A percentile compares a stretch with the other conserved stretches of the same genome.
Conservation (phyloP, 2,113 vertebrate species). For the Prunella himalayana region DNA sequence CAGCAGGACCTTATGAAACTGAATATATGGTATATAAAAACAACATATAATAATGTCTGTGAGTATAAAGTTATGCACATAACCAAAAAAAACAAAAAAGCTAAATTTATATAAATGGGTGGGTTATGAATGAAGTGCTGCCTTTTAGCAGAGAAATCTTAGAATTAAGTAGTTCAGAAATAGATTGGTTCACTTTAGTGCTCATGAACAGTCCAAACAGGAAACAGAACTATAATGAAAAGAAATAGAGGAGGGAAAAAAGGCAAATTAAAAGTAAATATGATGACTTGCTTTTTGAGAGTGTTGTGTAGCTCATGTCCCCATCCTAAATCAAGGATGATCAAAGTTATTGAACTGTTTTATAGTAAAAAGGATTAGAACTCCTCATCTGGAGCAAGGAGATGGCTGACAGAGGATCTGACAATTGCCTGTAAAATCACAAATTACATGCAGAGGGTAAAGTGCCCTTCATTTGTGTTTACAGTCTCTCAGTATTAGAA, state of each 20-base stretch:
- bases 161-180: neutral
- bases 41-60: neutral
- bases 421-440: neutral
- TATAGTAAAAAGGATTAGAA: neutral
- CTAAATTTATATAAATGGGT: neutral
- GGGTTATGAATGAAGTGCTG: neutral
- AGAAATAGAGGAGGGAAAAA: accelerated
- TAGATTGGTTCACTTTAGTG: neutral
- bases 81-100: neutral
- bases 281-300: neutral
- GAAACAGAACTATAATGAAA: neutral
- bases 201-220: neutral
- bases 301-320: neutral
- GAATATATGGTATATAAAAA: neutral
- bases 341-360: neutral
- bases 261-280: neutral
- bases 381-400: neutral
- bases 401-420: neutral
- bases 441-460: neutral
- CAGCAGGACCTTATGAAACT: neutral
- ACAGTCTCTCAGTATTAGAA: neutral
- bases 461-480: neutral
- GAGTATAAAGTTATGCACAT: neutral
- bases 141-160: neutral
- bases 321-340: neutral